Conservation (phyloP, 2,797 vertebrate species). For the Synanceia verrucosa region DNA sequence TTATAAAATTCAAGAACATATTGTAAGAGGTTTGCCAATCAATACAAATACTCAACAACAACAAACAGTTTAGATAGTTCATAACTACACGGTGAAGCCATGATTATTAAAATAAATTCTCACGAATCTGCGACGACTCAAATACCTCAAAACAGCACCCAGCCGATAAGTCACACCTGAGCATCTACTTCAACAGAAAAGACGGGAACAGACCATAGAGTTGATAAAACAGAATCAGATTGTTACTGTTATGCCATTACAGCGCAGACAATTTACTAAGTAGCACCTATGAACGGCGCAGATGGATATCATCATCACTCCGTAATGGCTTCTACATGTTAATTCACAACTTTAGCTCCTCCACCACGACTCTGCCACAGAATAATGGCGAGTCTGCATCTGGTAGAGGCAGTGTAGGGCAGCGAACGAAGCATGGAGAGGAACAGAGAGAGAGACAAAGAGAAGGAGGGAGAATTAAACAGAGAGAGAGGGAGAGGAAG, state of each 20-base stretch:
- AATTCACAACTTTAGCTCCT: constrained; percentile 82
- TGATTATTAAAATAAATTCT: constrained; percentile 3
- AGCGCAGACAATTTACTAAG: constrained; percentile 67
- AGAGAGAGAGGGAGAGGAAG: constrained; percentile 25
- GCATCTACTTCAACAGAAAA: constrained; percentile 17
- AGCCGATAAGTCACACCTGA: constrained; percentile 33
- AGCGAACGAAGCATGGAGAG: constrained; percentile 39
- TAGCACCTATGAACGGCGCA: constrained; percentile 66
- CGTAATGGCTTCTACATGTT: constrained; percentile 78
- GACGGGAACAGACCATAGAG: constrained; percentile 31
- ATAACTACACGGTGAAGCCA: not conserved
- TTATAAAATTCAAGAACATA: not conserved
- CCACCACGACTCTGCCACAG: constrained; percentile 66
- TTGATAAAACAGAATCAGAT: constrained; percentile 58
- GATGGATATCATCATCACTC: constrained; percentile 72
- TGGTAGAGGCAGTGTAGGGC: constrained; percentile 60
- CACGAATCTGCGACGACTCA: not conserved
- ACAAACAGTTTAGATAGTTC: not conserved
- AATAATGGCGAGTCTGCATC: constrained; percentile 71
- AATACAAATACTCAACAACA: not conserved
- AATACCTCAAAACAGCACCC: not conserved
- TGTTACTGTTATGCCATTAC: constrained; percentile 63
- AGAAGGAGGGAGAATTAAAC: constrained; percentile 36
- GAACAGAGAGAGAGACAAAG: constrained; percentile 43
- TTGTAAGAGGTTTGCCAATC: not conserved